A percentile compares a stretch with the other conserved stretches of the same genome.
Conservation (phyloP, 2,797 vertebrate species). For the Danio choprae region DNA sequence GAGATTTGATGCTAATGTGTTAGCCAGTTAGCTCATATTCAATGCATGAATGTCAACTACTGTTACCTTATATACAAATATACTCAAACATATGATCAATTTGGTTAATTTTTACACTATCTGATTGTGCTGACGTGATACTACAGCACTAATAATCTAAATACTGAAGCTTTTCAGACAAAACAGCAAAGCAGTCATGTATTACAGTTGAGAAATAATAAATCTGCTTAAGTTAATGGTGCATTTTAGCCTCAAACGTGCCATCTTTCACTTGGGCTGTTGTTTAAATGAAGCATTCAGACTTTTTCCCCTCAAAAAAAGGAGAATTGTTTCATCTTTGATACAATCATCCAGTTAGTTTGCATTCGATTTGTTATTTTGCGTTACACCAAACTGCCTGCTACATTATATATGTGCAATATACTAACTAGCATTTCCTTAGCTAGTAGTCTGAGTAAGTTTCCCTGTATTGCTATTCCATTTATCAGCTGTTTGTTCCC, state of each 20-base stretch:
- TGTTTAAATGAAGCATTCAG: slow-evolving; percentile 43
- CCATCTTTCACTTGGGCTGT: neutral
- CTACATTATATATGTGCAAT: neutral
- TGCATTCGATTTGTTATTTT: neutral
- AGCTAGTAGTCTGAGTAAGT: neutral
- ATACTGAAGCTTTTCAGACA: neutral
- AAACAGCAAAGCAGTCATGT: neutral
- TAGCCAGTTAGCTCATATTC: slow-evolving; percentile 16
- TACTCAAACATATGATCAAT: neutral
- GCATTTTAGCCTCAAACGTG: slow-evolving; percentile 33
- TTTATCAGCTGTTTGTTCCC: neutral
- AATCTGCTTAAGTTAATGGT: slow-evolving; percentile 36
- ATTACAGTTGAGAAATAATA: slow-evolving; percentile 30
- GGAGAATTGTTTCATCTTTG: neutral
- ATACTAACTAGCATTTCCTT: neutral
- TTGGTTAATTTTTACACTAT: neutral
- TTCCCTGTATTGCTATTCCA: neutral
- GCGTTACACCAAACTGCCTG: neutral
- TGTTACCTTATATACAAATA: neutral
- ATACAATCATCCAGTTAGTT: neutral
- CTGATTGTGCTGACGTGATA: neutral
- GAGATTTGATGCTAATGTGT: slow-evolving; percentile 5
- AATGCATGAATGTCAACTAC: neutral
- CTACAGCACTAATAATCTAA: neutral
- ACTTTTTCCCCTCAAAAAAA: neutral